phyloP scores from a whole-genome alignment of 2,888 invertebrate species.

The Torymus auratus region DNA sequence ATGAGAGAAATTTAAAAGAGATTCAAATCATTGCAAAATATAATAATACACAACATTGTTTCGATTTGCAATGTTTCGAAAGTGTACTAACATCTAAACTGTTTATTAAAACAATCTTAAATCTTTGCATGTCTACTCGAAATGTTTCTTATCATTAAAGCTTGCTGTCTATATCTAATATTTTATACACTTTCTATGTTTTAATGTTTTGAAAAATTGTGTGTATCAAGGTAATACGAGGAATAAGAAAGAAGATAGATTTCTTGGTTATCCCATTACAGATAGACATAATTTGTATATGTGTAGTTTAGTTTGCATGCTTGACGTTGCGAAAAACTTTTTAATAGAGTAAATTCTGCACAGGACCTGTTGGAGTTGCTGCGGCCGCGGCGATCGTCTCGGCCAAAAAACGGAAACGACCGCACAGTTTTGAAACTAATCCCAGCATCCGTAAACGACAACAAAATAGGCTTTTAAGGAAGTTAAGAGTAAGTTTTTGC shows the following conservation, averaged over 20 bases:
- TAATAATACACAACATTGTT: not conserved
- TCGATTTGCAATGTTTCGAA: conserved; percentile 19
- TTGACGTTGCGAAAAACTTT: conserved; percentile 15
- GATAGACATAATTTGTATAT: conserved; percentile 32
- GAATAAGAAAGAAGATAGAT: not conserved
- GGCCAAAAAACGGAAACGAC: conserved; percentile 95
- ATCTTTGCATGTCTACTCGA: conserved; percentile 31
- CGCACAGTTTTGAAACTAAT: conserved; percentile 97
- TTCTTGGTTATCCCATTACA: conserved; percentile 2
- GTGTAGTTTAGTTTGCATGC: conserved; percentile 56
- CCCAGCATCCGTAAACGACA: conserved; percentile 97
- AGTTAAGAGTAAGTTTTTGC: conserved; percentile 83
- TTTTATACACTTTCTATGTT: conserved; percentile 25
- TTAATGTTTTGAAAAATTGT: conserved; percentile 23
- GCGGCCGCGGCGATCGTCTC: conserved; percentile 98
- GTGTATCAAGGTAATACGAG: not conserved
- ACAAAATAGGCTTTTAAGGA: conserved; percentile 93
- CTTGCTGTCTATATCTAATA: conserved; percentile 27
- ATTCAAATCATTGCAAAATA: conserved; percentile 22
- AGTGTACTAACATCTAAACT: not conserved
- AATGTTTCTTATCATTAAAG: conserved; percentile 26
- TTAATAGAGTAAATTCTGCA: conserved; percentile 47
- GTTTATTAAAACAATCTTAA: conserved; percentile 18
- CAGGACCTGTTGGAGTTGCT: conserved; percentile 96
- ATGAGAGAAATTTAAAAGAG: not conserved